A percentile compares a stretch with the other conserved stretches of the same genome.
Evolutionary conservation across 1,140 invertebrate species (phyloP).

Genomic region (Lordiphosa collinella): DNA sequence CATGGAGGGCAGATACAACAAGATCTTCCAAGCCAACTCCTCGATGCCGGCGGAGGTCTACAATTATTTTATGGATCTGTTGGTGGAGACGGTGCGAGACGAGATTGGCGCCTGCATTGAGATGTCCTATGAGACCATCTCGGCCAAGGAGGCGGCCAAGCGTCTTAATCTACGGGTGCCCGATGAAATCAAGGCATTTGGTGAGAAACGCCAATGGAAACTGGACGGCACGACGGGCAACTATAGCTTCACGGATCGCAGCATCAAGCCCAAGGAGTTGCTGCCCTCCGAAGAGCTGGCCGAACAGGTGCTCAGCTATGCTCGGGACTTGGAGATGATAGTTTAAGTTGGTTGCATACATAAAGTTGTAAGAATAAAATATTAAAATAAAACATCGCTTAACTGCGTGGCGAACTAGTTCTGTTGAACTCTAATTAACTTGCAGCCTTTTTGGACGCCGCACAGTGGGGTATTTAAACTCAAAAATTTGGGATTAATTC

Average conservation of each 20-base stretch:
- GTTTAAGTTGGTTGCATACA: constrained; percentile 84
- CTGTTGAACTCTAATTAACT: no score
- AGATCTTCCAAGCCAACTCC: constrained; percentile 85
- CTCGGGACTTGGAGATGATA: constrained; percentile 99
- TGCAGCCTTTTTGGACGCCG: no score
- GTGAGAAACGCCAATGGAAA: constrained; percentile 90
- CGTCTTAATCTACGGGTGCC: constrained; percentile 93
- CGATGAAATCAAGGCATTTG: constrained; percentile 89
- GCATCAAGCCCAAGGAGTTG: constrained; percentile 87
- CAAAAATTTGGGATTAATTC: no score
- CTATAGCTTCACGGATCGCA: constrained; percentile 87
- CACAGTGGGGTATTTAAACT: no score
- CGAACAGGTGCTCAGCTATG: constrained; percentile 97
- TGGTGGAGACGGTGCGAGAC: constrained; percentile 96
- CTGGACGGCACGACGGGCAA: constrained; percentile 86
- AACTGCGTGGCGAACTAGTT: no score
- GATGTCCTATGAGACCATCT: constrained; percentile 96
- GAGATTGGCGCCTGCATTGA: constrained; percentile 98
- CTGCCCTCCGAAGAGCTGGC: constrained; percentile 95
- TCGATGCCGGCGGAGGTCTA: constrained; percentile 98
- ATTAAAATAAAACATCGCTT: no score
- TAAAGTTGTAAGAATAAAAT: background rate
- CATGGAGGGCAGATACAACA: constrained; percentile 99
- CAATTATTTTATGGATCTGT: constrained; percentile 98
- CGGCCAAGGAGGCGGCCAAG: constrained; percentile 91